A percentile compares a stretch with the other conserved stretches of the same genome.
These are phyloP conservation scores for Chirona hameri DNA, from an alignment of 2,888 invertebrate species.

Conservation along the genomic window DNA sequence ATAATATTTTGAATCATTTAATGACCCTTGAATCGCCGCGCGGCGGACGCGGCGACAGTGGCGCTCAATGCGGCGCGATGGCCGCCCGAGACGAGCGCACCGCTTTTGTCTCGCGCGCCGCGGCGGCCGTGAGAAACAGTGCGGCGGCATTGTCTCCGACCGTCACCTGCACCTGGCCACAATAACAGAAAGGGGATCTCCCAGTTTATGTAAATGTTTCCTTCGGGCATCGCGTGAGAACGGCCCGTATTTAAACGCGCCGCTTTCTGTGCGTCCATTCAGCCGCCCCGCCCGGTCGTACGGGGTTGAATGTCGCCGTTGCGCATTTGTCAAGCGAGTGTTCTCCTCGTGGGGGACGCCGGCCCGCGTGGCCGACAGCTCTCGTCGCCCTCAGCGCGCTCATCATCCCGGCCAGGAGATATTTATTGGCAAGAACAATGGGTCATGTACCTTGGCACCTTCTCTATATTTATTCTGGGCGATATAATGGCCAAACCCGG, in stretches of 20 bases:
- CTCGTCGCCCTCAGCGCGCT: neutral
- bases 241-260: neutral
- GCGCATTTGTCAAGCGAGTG: neutral
- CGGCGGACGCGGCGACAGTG: neutral
- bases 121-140: slow-evolving; percentile 22
- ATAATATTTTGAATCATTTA: slow-evolving; percentile 25
- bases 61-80: slow-evolving; percentile 2
- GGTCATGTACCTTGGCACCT: slow-evolving; percentile 5
- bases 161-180: slow-evolving; percentile 4
- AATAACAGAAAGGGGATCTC: slow-evolving; percentile 22
- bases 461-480: slow-evolving; percentile 28
- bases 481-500: neutral
- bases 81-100: slow-evolving; percentile 22
- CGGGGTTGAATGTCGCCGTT: neutral
- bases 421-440: slow-evolving; percentile 27
- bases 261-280: neutral
- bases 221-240: slow-evolving; percentile 1
- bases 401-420: neutral
- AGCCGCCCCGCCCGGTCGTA: neutral
- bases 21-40: slow-evolving; percentile 12
- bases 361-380: neutral
- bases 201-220: slow-evolving; percentile 29
- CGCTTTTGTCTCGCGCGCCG: slow-evolving; percentile 25
- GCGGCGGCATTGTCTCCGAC: neutral
- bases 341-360: neutral